Evolutionary conservation across 2,888 invertebrate genomes (phyloP).

Genomic region (Heliconius erato): DNA sequence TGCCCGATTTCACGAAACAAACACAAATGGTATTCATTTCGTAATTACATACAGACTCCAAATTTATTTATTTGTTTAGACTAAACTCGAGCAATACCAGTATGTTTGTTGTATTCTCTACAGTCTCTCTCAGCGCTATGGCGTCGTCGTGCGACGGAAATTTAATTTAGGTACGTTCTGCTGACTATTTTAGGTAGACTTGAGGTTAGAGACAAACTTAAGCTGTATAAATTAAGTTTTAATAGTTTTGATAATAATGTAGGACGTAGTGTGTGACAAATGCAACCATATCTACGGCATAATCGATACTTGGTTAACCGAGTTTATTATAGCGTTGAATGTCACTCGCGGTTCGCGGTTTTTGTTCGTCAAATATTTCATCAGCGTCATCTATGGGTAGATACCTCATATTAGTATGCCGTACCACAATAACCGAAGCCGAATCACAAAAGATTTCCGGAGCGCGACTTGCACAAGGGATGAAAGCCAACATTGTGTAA

Average conservation of each 20-base stretch:
- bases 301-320: slow-evolving; percentile 50
- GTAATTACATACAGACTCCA: slow-evolving; percentile 4
- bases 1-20: background rate
- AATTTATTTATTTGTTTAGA: slow-evolving; percentile 21
- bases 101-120: slow-evolving; percentile 63
- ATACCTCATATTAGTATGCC: slow-evolving; percentile 81
- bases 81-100: slow-evolving; percentile 31
- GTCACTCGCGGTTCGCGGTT: slow-evolving; percentile 64
- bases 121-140: slow-evolving; percentile 59
- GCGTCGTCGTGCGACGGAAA: slow-evolving; percentile 74
- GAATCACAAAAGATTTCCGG: slow-evolving; percentile 86
- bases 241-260: slow-evolving; percentile 30
- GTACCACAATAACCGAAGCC: slow-evolving; percentile 83
- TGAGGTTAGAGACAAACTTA: slow-evolving; percentile 23
- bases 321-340: slow-evolving; percentile 58
- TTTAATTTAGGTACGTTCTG: slow-evolving; percentile 70
- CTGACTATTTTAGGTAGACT: slow-evolving; percentile 51
- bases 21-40: background rate
- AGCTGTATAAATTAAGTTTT: slow-evolving; percentile 29
- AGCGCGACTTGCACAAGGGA: slow-evolving; percentile 84
- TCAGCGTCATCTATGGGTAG: slow-evolving; percentile 66
- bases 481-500: slow-evolving; percentile 86
- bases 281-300: slow-evolving; percentile 31
- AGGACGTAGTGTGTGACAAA: slow-evolving; percentile 35
- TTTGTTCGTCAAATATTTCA: slow-evolving; percentile 73